phyloP scores from a whole-genome alignment of 35 echinoderm and acorn worm genomes.

The Heliocidaris tuberculata region DNA sequence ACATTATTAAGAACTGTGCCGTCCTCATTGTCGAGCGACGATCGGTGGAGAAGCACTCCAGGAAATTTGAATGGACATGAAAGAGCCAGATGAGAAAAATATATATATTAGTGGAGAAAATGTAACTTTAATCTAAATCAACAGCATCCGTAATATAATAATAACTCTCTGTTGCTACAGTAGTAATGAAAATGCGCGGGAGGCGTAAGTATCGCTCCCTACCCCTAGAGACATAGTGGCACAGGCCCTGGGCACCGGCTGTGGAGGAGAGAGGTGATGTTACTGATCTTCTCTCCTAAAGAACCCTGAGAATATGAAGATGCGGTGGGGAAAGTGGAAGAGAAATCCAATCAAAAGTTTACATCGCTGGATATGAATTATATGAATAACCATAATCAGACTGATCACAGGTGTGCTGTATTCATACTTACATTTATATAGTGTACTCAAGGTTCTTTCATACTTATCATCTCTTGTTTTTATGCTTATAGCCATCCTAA shows the following conservation, averaged over 20 bases:
- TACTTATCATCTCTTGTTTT: no score
- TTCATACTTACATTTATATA: no score
- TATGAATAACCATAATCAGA: neutral
- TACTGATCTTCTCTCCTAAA: neutral
- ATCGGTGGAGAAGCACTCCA: neutral
- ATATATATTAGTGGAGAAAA: neutral
- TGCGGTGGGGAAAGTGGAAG: neutral
- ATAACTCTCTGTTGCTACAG: neutral
- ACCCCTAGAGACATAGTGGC: no score
- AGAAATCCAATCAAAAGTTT: neutral
- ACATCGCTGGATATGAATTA: neutral
- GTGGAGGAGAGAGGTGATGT: neutral
- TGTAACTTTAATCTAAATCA: neutral
- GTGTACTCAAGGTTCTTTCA: no score
- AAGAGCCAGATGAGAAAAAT: neutral
- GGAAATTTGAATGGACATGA: neutral
- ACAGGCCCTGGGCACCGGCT: no score
- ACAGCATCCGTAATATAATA: neutral
- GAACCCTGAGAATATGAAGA: neutral
- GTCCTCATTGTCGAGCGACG: neutral
- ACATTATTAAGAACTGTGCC: conserved; percentile 17
- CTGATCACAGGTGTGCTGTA: neutral
- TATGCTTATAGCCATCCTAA: no score
- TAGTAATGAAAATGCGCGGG: no score
- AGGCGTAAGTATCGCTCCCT: no score